Conservation (phyloP, 2,797 vertebrate species). For the Cheracebus regulus region DNA sequence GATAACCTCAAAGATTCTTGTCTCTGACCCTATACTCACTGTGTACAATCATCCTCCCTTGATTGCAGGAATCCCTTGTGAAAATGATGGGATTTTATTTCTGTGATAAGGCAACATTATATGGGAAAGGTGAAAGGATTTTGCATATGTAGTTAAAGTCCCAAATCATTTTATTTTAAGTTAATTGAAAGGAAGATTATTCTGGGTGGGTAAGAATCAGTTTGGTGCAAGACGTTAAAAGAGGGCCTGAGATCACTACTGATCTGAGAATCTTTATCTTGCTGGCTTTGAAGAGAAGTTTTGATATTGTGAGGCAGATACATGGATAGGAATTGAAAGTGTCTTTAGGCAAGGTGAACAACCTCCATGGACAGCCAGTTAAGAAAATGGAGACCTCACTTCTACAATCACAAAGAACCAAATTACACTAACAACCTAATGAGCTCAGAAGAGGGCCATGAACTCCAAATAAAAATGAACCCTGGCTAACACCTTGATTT, state of each 20-base stretch:
- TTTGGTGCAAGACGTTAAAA: neutral
- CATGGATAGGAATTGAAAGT: neutral
- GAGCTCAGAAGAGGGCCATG: neutral
- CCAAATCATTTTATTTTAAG: neutral
- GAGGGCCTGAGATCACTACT: neutral
- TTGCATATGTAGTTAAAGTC: neutral
- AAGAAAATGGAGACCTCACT: neutral
- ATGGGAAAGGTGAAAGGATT: neutral
- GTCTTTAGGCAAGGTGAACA: neutral
- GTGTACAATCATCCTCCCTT: neutral
- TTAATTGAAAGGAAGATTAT: neutral
- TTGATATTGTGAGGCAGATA: neutral
- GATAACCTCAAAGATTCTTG: neutral
- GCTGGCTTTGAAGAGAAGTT: neutral
- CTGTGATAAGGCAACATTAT: neutral
- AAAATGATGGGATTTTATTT: neutral
- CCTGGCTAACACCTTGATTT: neutral
- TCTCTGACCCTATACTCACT: neutral
- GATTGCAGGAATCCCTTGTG: neutral
- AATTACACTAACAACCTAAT: neutral
- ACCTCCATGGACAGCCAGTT: neutral
- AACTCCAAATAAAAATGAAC: neutral
- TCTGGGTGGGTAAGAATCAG: neutral
- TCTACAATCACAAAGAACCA: neutral
- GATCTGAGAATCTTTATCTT: neutral